Conservation (phyloP, 2,888 invertebrate species). For the Cheiracanthium punctorium region DNA sequence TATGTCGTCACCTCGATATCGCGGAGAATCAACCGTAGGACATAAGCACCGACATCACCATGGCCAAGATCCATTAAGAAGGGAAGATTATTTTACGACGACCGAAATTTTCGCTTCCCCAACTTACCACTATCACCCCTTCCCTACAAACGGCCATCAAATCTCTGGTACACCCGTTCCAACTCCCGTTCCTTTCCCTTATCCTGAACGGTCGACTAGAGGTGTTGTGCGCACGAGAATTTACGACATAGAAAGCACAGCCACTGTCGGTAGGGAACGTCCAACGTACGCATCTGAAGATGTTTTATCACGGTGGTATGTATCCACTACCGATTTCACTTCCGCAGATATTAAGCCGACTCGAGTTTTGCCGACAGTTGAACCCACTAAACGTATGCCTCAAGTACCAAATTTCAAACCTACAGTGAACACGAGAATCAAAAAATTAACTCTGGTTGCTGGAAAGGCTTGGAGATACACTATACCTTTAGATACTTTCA, state of each 20-base stretch:
- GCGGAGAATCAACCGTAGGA: slow-evolving; percentile 23
- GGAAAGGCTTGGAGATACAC: slow-evolving; percentile 87
- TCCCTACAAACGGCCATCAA: slow-evolving; percentile 19
- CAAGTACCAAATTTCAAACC: slow-evolving; percentile 81
- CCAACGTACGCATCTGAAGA: slow-evolving; percentile 43
- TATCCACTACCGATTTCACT: slow-evolving; percentile 37
- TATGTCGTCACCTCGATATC: slow-evolving; percentile 75
- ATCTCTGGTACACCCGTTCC: slow-evolving; percentile 43
- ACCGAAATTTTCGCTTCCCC: slow-evolving; percentile 54
- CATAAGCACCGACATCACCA: slow-evolving; percentile 67
- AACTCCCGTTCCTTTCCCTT: slow-evolving; percentile 53
- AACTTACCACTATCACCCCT: slow-evolving; percentile 51
- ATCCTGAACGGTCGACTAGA: slow-evolving; percentile 57
- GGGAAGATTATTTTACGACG: slow-evolving; percentile 38
- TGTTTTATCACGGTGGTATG: slow-evolving; percentile 57
- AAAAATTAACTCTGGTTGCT: slow-evolving; percentile 85
- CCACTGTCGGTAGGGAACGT: neutral
- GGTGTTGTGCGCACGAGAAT: slow-evolving; percentile 48
- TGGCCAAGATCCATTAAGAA: slow-evolving; percentile 39
- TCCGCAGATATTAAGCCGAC: slow-evolving; percentile 53
- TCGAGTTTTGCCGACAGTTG: slow-evolving; percentile 35
- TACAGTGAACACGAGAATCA: slow-evolving; percentile 84
- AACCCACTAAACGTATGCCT: slow-evolving; percentile 73
- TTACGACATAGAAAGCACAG: slow-evolving; percentile 49
- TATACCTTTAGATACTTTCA: slow-evolving; percentile 89